Conservation (phyloP, 2,797 vertebrate genomes). For the Pogoniulus pusillus region DNA sequence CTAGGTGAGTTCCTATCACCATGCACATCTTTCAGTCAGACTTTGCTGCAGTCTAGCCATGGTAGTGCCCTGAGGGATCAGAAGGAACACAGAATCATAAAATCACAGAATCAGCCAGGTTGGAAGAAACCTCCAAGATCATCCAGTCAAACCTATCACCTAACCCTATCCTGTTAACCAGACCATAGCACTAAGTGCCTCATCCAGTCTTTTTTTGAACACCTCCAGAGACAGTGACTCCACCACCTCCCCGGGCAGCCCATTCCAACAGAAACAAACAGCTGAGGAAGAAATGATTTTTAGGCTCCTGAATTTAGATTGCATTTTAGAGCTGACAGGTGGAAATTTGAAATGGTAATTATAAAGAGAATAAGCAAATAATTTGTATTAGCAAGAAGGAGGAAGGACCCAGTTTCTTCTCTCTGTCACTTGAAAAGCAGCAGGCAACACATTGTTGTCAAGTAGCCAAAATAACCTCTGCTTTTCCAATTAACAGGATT, state of each 20-base stretch:
- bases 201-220: too few relatives aligned
- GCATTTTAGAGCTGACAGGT: neutral
- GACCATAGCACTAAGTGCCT: too few relatives aligned
- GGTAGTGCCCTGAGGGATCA: rapidly evolving
- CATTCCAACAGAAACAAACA: neutral
- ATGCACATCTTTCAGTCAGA: rapidly evolving
- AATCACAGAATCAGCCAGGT: too few relatives aligned
- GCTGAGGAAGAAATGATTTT: neutral
- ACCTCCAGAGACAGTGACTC: too few relatives aligned
- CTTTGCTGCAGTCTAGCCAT: neutral
- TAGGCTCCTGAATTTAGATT: neutral
- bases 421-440: neutral
- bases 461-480: neutral
- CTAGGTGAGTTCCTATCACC: neutral
- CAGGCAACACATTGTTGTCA: neutral
- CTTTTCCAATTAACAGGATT: constrained; percentile 25
- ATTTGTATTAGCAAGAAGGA: neutral
- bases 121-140: too few relatives aligned
- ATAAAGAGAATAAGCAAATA: constrained; percentile 11
- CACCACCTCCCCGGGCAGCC: too few relatives aligned
- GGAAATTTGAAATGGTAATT: constrained; percentile 14
- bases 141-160: too few relatives aligned
- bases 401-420: neutral
- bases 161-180: too few relatives aligned
- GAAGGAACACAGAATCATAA: too few relatives aligned